phyloP scores from a whole-genome alignment of 2,888 invertebrate species.

The Ryuthela nishihirai region DNA sequence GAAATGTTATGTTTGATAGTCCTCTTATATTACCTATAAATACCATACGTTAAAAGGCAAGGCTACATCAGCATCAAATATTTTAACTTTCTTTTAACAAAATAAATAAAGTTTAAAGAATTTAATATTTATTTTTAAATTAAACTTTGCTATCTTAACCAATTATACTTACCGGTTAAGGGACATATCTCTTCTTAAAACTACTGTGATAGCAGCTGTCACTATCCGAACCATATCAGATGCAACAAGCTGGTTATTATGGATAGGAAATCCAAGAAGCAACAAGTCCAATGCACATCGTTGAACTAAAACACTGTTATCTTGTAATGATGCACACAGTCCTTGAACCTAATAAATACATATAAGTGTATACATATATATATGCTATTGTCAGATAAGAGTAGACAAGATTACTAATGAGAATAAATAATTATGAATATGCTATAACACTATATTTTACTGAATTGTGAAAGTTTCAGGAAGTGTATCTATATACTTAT shows the following conservation, averaged over 20 bases:
- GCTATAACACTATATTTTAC: no score
- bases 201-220: constrained; percentile 65
- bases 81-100: background rate
- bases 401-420: no score
- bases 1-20: no score
- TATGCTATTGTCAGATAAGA: no score
- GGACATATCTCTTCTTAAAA: constrained; percentile 82
- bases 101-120: background rate
- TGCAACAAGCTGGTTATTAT: constrained; percentile 62
- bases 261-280: constrained; percentile 76
- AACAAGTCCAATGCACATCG: constrained; percentile 78
- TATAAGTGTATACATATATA: no score
- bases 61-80: background rate
- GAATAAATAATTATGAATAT: no score
- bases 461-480: no score
- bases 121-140: background rate
- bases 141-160: background rate
- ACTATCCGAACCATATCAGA: constrained; percentile 66
- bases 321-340: constrained; percentile 73
- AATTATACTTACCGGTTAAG: constrained; percentile 62
- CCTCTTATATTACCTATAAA: no score
- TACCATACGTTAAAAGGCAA: background rate
- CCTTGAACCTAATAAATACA: constrained; percentile 64
- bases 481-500: no score
- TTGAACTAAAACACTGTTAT: constrained; percentile 76